phyloP scores from a whole-genome alignment of 2,113 vertebrate species.

The Cricetomys ansorgei region DNA sequence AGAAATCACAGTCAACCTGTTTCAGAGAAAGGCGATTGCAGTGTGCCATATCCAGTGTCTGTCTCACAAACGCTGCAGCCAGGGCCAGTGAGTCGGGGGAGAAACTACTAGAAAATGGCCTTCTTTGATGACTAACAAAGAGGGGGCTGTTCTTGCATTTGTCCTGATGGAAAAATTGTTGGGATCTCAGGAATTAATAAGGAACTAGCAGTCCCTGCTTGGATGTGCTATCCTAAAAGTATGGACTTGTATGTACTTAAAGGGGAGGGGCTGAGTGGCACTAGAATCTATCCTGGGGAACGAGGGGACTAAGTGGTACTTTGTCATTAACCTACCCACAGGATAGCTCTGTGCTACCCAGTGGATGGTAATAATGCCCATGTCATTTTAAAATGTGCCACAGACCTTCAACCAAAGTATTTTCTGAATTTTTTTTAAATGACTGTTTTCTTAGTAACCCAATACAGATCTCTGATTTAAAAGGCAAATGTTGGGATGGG shows the following conservation, averaged over 20 bases:
- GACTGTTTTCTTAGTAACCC: not conserved
- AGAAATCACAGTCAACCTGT: conserved; percentile 59
- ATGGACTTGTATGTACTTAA: conserved; percentile 62
- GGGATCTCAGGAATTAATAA: conserved; percentile 64
- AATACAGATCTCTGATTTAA: conserved; percentile 34
- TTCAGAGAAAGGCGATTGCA: conserved; percentile 41
- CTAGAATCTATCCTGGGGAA: conserved; percentile 34
- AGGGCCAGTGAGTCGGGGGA: conserved; percentile 61
- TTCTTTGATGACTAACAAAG: conserved; percentile 66
- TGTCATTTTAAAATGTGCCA: not conserved
- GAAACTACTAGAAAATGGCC: conserved; percentile 43
- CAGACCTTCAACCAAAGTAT: conserved; percentile 9
- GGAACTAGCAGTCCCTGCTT: conserved; percentile 48
- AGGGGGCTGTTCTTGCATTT: conserved; percentile 13
- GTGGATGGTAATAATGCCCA: not conserved
- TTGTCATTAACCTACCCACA: conserved; percentile 58
- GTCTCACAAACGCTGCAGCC: not conserved
- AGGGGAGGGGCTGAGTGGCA: conserved; percentile 49
- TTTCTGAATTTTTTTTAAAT: not conserved
- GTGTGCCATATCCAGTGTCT: not conserved
- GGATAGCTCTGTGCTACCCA: not conserved
- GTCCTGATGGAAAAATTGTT: conserved; percentile 74
- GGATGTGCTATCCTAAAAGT: conserved; percentile 25
- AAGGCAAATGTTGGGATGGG: not conserved
- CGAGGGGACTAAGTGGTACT: conserved; percentile 11